Conservation (phyloP, 2,113 vertebrate species). For the Siphamia tubifer region DNA sequence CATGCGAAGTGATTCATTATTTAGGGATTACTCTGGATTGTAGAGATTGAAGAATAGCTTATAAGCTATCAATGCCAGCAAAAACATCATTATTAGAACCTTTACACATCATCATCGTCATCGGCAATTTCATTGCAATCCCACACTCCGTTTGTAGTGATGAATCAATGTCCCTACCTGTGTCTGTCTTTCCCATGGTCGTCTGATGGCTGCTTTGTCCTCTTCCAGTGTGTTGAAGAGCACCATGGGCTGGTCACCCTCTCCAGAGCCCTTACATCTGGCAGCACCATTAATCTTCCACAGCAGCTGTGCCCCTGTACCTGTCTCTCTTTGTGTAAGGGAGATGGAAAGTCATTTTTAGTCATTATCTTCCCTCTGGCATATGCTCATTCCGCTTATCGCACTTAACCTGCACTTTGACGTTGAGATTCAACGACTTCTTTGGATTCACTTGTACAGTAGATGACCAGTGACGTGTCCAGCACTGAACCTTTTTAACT, state of each 20-base stretch:
- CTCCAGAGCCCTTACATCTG: constrained; percentile 68
- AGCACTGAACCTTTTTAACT: neutral
- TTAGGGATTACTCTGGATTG: constrained; percentile 50
- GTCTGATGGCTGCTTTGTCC: constrained; percentile 65
- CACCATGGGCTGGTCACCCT: constrained; percentile 66
- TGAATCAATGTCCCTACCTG: constrained; percentile 29
- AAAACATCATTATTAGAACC: constrained; percentile 45
- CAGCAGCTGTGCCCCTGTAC: constrained; percentile 71
- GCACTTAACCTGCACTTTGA: constrained; percentile 71
- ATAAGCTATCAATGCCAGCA: constrained; percentile 20
- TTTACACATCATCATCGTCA: constrained; percentile 9
- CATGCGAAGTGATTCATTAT: constrained; percentile 51
- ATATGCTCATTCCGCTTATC: constrained; percentile 79
- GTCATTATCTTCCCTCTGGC: constrained; percentile 75
- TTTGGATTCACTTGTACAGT: constrained; percentile 25
- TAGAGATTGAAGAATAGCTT: constrained; percentile 29
- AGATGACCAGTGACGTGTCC: constrained; percentile 39
- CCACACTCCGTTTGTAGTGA: constrained; percentile 17
- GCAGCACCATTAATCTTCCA: constrained; percentile 78
- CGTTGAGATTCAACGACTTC: constrained; percentile 40
- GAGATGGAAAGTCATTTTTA: constrained; percentile 74
- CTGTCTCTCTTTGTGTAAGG: constrained; percentile 74
- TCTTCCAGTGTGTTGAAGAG: constrained; percentile 48
- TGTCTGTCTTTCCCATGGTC: constrained; percentile 15
- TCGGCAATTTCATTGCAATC: constrained; percentile 31